phyloP scores from a whole-genome alignment of 92 coral and sea anemone species.

The Metridium senile region DNA sequence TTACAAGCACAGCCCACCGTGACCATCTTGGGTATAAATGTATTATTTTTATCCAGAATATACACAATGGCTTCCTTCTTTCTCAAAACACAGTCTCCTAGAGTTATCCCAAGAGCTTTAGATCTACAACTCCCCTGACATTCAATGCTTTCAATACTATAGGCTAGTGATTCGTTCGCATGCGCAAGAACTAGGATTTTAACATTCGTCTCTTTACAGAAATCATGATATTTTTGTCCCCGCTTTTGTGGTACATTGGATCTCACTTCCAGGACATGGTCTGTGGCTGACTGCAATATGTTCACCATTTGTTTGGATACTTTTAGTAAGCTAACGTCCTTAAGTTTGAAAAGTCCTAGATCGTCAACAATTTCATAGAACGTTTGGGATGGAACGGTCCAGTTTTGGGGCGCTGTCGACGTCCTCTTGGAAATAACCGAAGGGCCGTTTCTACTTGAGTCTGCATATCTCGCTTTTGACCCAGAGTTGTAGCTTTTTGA shows the following conservation, averaged over 20 bases:
- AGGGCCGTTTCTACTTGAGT: neutral
- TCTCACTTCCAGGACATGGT: neutral
- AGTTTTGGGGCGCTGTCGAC: neutral
- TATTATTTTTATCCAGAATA: neutral
- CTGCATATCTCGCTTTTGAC: too few species aligned
- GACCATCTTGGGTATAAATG: neutral
- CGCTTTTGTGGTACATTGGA: neutral
- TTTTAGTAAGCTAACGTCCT: neutral
- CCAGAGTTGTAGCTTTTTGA: too few species aligned
- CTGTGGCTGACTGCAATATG: neutral
- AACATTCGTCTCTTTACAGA: conserved; percentile 2
- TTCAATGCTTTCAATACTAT: neutral
- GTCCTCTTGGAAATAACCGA: neutral
- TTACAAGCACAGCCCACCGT: conserved; percentile 16
- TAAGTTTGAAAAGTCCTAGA: neutral
- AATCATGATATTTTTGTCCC: neutral
- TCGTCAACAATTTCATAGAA: neutral
- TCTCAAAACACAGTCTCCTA: conserved; percentile 23
- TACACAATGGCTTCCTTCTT: conserved; percentile 18
- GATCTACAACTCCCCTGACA: neutral
- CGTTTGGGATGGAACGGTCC: neutral
- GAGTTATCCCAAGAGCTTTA: neutral
- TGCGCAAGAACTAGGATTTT: neutral
- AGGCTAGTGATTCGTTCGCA: conserved; percentile 14
- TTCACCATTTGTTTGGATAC: neutral